Conservation (phyloP, 2,113 vertebrate genomes). For the Lepidothrix coronata region DNA sequence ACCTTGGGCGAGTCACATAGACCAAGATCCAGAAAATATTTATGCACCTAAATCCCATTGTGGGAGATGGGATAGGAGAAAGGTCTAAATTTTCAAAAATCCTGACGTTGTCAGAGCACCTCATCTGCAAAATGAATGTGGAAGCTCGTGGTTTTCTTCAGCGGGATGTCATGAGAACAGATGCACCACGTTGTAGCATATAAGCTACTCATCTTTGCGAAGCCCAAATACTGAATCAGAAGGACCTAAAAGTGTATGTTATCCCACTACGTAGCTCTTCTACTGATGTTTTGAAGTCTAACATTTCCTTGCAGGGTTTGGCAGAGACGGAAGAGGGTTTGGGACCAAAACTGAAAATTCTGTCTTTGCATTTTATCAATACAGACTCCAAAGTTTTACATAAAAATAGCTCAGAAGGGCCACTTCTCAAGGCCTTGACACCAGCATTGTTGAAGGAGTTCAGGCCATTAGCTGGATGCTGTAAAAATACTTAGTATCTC, state of each 20-base stretch:
- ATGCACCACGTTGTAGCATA: neutral
- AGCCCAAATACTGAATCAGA: neutral
- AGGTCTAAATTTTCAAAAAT: neutral
- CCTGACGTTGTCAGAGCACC: neutral
- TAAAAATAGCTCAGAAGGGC: neutral
- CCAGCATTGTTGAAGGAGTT: conserved; percentile 9
- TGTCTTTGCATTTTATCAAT: neutral
- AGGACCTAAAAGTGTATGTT: neutral
- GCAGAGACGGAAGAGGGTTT: neutral
- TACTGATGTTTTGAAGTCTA: neutral
- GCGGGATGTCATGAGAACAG: neutral
- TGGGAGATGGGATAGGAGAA: neutral
- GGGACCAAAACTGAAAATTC: neutral
- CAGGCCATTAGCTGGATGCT: neutral
- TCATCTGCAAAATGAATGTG: neutral
- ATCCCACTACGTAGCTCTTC: neutral
- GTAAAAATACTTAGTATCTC: conserved; percentile 35
- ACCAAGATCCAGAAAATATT: neutral
- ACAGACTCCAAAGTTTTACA: neutral
- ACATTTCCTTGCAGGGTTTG: neutral
- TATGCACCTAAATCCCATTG: neutral
- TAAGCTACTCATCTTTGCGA: neutral
- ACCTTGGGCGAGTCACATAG: neutral
- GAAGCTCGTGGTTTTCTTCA: neutral
- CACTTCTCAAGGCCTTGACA: neutral